Base-by-base conservation (phyloP, 92 coral and sea anemone species). In the Palythoa caribaeorum region DNA sequence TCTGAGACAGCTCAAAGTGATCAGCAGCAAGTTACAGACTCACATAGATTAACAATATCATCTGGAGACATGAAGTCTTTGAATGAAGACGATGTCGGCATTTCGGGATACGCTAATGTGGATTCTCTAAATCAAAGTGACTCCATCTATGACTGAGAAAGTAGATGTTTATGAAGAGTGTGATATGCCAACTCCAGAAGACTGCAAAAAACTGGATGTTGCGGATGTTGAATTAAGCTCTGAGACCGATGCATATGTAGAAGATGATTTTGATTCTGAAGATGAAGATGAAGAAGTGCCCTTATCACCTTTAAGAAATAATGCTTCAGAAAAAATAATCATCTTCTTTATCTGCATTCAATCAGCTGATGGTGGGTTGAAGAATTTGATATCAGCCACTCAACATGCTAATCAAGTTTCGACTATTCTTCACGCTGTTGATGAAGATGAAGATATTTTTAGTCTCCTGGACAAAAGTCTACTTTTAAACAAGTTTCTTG, bases 401-500 rank as follows among this genome's bases (percentile, higher is more conserved):
- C 78, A 73, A 38, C 78, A 73, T 73, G 21, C 2, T 16, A 21
- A 73, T 7, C 78, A 73, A 28, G 78, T 73, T 73, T 39, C 4
- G 39, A 39, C 78, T 37, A 40, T 38, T 39, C 50, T 77, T 51
- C 84, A 71, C 20, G 37, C 53, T 51, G 20, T 80, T 52, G 91
- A 88, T 78, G 20, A 88, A 16, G 78, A 47, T 21, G 87, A 40
- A 47, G 78, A 88, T 40, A 20, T 88, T 51, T 16, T 51, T 70
- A 81, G 75, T 70, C 87, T 88, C 60, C 91, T 80, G 28, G 79
- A 79, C 39, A 72, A 79, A 59, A 71, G 53, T 71, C 87, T 80
- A 39, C 40, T 88, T 19, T 47, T 76, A 17, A 37, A 50, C 69
- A 76, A 52, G 21, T 80, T 80, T 71, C 55, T 88, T 3, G 77